Conservation (phyloP, 2,888 invertebrate species). For the Labia minor region DNA sequence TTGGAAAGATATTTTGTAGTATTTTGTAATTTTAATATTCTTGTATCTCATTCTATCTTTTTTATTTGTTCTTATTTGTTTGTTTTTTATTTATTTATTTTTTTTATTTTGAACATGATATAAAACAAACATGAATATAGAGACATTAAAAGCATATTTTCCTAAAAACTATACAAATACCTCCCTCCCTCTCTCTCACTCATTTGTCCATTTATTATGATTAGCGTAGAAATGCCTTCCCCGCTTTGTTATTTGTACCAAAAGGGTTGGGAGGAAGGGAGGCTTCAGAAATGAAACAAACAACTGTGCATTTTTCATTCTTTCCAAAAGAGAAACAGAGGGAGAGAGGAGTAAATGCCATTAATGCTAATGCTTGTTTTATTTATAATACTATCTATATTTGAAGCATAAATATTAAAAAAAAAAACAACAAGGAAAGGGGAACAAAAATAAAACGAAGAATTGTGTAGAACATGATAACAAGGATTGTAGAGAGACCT, state of each 20-base stretch:
- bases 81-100: background rate
- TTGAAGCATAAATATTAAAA: constrained; percentile 13
- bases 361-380: constrained; percentile 13
- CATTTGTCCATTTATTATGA: constrained; percentile 8
- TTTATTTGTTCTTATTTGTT: background rate
- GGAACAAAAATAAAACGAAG: background rate
- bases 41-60: background rate
- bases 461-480: background rate
- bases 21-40: too few species aligned
- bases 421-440: background rate
- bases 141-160: constrained; percentile 4
- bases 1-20: background rate
- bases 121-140: background rate
- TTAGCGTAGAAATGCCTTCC: background rate
- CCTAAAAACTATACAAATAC: background rate
- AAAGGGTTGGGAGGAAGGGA: background rate
- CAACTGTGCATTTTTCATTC: constrained; percentile 13
- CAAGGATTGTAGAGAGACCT: background rate
- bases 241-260: background rate
- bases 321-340: background rate
- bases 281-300: constrained; percentile 13
- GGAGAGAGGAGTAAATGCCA: background rate
- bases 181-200: background rate
- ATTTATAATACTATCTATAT: constrained; percentile 7
- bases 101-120: background rate